phyloP scores from a whole-genome alignment of 2,797 vertebrate genomes.

The Synaphobranchus kaupii region DNA sequence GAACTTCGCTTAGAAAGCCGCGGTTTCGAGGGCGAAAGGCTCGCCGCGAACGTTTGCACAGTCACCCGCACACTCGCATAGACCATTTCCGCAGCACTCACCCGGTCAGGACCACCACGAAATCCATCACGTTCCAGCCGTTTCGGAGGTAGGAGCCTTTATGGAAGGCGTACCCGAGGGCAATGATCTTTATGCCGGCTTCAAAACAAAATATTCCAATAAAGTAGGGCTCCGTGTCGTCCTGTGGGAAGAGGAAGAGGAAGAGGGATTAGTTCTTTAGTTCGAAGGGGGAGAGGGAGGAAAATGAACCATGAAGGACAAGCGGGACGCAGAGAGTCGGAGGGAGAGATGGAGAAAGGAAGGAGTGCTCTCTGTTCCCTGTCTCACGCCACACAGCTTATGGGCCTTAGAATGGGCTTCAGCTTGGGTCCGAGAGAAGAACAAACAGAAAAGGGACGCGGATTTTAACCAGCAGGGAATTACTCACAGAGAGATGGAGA shows the following conservation, averaged over 20 bases:
- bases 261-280: conserved; percentile 24
- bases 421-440: background rate
- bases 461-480: background rate
- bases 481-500: background rate
- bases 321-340: background rate
- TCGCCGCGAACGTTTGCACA: background rate
- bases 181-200: conserved; percentile 96
- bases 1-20: background rate
- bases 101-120: conserved; percentile 95
- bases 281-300: background rate
- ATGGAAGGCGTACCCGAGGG: conserved; percentile 92
- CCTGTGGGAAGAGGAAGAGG: conserved; percentile 75
- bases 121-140: conserved; percentile 98
- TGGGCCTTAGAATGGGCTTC: background rate
- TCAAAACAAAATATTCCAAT: conserved; percentile 99
- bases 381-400: background rate
- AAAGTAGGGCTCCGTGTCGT: conserved; percentile 95
- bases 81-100: conserved; percentile 72
- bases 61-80: conserved; percentile 42
- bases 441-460: background rate
- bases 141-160: conserved; percentile 95
- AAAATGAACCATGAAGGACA: background rate
- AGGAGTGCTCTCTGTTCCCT: background rate
- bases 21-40: background rate
- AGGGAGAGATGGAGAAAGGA: background rate